Conservation (phyloP, 2,888 invertebrate genomes). For the Deilephila porcellus region DNA sequence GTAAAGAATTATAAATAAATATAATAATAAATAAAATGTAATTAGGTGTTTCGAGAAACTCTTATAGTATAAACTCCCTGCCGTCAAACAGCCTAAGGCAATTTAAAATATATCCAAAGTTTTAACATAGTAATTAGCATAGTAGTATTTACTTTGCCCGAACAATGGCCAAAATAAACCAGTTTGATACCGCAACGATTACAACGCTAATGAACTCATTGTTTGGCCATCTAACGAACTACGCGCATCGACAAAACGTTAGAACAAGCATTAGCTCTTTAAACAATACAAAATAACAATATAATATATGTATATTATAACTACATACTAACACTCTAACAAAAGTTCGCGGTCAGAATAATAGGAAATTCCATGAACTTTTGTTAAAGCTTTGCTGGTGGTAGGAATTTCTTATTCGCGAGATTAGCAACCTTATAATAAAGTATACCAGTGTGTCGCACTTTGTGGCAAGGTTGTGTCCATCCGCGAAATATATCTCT, state of each 20-base stretch:
- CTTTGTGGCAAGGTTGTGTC: no score
- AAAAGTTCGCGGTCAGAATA: no score
- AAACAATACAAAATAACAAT: not conserved
- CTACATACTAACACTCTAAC: not conserved
- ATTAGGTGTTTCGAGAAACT: not conserved
- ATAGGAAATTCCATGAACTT: no score
- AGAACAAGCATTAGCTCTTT: slow-evolving; percentile 20
- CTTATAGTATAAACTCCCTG: not conserved
- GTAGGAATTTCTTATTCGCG: no score
- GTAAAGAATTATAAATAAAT: no score
- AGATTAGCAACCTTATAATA: no score
- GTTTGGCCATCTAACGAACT: slow-evolving; percentile 81
- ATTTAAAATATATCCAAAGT: slow-evolving; percentile 12
- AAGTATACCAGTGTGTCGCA: no score
- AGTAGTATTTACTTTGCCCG: not conserved
- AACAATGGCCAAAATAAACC: slow-evolving; percentile 22
- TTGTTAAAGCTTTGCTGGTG: no score
- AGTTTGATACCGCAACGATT: slow-evolving; percentile 45
- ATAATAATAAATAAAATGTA: not conserved
- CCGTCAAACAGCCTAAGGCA: not conserved
- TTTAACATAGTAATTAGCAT: slow-evolving; percentile 11
- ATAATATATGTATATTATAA: not conserved
- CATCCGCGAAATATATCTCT: no score
- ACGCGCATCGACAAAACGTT: slow-evolving; percentile 21
- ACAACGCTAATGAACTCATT: slow-evolving; percentile 81